Percentiles rank a stretch among this genome's conserved stretches.
phyloP scores from a whole-genome alignment of 2,888 invertebrate species.

The Venusia cambrica region DNA sequence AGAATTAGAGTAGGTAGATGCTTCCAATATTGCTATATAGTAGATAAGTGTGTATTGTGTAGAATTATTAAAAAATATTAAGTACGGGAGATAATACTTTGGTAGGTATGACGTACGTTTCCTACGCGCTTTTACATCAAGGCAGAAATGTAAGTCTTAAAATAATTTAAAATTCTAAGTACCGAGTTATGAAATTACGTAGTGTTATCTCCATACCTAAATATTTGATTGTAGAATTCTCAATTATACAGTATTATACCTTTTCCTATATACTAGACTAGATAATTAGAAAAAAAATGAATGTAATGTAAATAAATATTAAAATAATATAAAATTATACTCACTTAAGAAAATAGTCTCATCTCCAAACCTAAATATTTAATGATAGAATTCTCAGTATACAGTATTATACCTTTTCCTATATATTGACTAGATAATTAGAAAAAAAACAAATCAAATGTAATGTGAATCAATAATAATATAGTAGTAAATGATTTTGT shows the following conservation, averaged over 20 bases:
- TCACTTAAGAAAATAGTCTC: no score
- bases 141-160: no score
- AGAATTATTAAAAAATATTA: constrained; percentile 33
- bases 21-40: constrained; percentile 64
- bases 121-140: no score
- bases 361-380: no score
- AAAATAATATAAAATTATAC: neutral
- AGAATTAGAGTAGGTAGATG: constrained; percentile 42
- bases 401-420: constrained; percentile 70
- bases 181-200: no score
- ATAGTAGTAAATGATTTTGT: neutral
- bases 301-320: constrained; percentile 8
- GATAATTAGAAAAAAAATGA: constrained; percentile 15
- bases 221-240: constrained; percentile 36
- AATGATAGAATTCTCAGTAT: constrained; percentile 43
- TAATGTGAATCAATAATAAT: constrained; percentile 6
- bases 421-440: constrained; percentile 13
- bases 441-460: constrained; percentile 22
- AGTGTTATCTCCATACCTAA: constrained; percentile 16
- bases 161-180: no score
- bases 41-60: no score
- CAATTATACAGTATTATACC: constrained; percentile 69
- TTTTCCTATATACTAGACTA: constrained; percentile 42
- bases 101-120: neutral
- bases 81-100: constrained; percentile 16